Conservation (phyloP, 2,888 invertebrate species). For the Caenorhabditis becei region DNA sequence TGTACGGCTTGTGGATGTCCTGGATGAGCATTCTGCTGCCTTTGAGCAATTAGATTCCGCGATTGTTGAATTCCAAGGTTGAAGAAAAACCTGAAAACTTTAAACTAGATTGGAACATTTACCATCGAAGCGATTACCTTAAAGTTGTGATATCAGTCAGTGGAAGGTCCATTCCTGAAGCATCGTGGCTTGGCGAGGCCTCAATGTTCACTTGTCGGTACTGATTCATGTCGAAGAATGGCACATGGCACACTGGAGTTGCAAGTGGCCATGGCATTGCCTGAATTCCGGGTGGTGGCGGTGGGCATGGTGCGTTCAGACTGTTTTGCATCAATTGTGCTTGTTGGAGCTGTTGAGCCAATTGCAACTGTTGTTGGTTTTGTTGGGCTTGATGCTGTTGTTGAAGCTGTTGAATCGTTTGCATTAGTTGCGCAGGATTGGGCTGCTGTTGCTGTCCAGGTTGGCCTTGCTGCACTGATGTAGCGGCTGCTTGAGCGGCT, state of each 20-base stretch:
- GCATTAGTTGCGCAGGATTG: constrained; percentile 8
- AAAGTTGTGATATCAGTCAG: constrained; percentile 76
- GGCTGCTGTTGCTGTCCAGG: constrained; percentile 13
- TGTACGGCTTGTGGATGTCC: constrained; percentile 4
- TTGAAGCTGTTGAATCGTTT: constrained; percentile 27
- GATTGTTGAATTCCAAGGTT: constrained; percentile 79
- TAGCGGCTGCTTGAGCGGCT: not conserved
- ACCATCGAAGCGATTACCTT: constrained; percentile 35
- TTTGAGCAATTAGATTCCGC: constrained; percentile 63
- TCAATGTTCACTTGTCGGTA: constrained; percentile 78
- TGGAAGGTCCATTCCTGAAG: constrained; percentile 77
- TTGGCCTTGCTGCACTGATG: constrained; percentile 15
- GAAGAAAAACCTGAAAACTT: constrained; percentile 74
- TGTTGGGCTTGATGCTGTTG: constrained; percentile 39
- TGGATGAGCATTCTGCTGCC: constrained; percentile 8
- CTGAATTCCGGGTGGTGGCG: constrained; percentile 56
- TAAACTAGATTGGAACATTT: not conserved
- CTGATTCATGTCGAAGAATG: constrained; percentile 73
- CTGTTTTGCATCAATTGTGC: constrained; percentile 10
- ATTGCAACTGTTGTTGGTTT: constrained; percentile 25
- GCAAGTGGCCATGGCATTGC: constrained; percentile 76
- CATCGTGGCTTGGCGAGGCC: constrained; percentile 70
- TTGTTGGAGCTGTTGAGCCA: constrained; percentile 38
- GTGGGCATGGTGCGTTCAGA: constrained; percentile 34
- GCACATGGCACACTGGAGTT: constrained; percentile 72